Evolutionary conservation across 2,888 invertebrate genomes (phyloP), one percentile per base, ranked within the genome.

Genomic region (Pecten maximus): DNA sequence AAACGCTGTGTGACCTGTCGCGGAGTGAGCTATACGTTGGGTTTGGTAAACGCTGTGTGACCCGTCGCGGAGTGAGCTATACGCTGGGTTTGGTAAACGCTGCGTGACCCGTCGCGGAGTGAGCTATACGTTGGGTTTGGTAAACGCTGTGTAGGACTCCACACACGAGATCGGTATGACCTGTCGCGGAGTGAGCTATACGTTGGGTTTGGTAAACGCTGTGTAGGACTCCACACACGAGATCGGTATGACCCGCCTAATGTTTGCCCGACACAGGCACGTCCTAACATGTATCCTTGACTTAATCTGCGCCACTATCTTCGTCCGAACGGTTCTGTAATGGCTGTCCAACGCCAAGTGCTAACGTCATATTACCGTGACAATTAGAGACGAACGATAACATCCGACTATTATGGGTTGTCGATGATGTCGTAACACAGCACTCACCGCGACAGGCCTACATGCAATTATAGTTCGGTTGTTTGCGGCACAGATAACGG

Each of bases 391-490:
- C 74, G 35, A 35, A 28, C 35, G 74, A 74, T 74, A 74, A 74
- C 74, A 74, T 74, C 74, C 74, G 74, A 74, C 74, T 74, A 74
- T 74, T 74, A 74, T 74, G 74, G 74, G 74, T 74, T 74, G 74
- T 74, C 74, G 74, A 28, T 74, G 74, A 74, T 74, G 74, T 74
- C 54, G 54, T 54, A 35, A 35, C 74, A 35, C 35, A 35, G 35
- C 74, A 35, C 74, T 74, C 74, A 35, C 74, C 74, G 74, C 74
- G 74, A 74, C 74, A 74, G 74, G 74, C 74, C 74, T 74, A 74
- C 74, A 74, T 74, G 74, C 74, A 74, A 74, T 74, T 74, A 74
- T 74, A 74, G 74, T 74, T 74, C 10, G 74, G 74, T 74, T 74
- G 74, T 74, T 74, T 74, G 74, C 15, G 74, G 74, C 15, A 74